Evolutionary conservation across 2,113 vertebrate species (phyloP), one percentile per base, ranked within the genome.

Genomic region (Montifringilla adamsi): DNA sequence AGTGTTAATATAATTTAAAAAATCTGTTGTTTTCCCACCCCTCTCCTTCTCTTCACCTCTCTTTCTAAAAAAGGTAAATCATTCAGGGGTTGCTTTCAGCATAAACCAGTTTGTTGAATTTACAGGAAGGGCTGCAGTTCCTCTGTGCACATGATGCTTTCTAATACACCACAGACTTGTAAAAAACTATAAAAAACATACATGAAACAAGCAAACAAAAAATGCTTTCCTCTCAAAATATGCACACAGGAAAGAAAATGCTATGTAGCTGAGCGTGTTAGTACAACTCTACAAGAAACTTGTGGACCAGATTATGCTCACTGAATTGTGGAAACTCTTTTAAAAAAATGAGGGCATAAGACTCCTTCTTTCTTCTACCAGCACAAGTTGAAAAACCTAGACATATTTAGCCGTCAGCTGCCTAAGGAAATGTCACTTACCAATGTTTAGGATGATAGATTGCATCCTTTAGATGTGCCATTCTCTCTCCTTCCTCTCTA

Each of bases 1-100:
- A 96, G 94, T 96, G 95, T 96, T 95, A 96, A 97, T 96, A 95
- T 97, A 96, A 97, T 96, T 96, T 95, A 70, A 96, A 95, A 97
- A 97, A 93, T 94, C 78, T 96, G 94, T 92, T 96, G 78, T 96
- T 97, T 93, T 91, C 93, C 94, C 69, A 92, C 87, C 83, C 67
- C 35, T 95, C 76, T 94, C 83, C 90, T 95, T 84, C 64, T 95
- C 92, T 91, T 96, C 94, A 92, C 83, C 59, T 87, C 91, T 72
- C 74, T 90, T 89, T 95, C 89, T 96, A 83, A 77, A 94, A 85
- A 95, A 85, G 60, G 75, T 97, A 97, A 97, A 97, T 97, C 89
- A 96, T 67, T 92, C 89, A 47, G 78, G 63, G 46, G 43, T 70
- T 62, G 47, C 93, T 96, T 96, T 96, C 96, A 96, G 49, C 91